Evolutionary conservation across 2,888 invertebrate species (phyloP).

Genomic region (Stenolophus ochropezus): DNA sequence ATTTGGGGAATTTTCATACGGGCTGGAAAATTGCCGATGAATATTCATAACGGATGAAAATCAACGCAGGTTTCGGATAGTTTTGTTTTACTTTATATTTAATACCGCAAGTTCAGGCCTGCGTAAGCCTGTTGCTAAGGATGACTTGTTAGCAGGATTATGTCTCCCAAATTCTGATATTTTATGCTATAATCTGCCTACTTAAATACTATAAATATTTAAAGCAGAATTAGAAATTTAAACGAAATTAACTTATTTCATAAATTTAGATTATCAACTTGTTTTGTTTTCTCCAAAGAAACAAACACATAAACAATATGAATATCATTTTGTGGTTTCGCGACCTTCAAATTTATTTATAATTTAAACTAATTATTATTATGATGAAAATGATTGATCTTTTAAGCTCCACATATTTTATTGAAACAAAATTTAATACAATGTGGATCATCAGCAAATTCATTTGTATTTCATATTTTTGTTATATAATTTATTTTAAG

Average conservation of each 20-base stretch:
- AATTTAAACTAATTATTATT: too few species aligned
- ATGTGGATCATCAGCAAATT: too few species aligned
- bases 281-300: too few species aligned
- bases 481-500: too few species aligned
- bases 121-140: background rate
- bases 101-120: conserved; percentile 27
- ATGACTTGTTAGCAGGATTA: conserved; percentile 9
- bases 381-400: too few species aligned
- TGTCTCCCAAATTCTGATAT: conserved; percentile 1
- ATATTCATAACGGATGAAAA: conserved; percentile 8
- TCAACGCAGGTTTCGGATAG: conserved; percentile 14
- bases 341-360: too few species aligned
- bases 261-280: background rate
- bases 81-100: conserved; percentile 29
- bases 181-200: background rate
- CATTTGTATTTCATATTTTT: too few species aligned
- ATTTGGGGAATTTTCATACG: conserved; percentile 20
- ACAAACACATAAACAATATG: too few species aligned
- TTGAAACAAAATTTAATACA: too few species aligned
- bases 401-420: too few species aligned
- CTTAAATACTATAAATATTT: background rate
- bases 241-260: background rate
- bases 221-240: background rate
- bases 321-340: too few species aligned
- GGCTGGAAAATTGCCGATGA: conserved; percentile 21